These are phyloP conservation scores for Cygnus buccinator DNA, from an alignment of 2,113 vertebrate species.

Conservation along the genomic window DNA sequence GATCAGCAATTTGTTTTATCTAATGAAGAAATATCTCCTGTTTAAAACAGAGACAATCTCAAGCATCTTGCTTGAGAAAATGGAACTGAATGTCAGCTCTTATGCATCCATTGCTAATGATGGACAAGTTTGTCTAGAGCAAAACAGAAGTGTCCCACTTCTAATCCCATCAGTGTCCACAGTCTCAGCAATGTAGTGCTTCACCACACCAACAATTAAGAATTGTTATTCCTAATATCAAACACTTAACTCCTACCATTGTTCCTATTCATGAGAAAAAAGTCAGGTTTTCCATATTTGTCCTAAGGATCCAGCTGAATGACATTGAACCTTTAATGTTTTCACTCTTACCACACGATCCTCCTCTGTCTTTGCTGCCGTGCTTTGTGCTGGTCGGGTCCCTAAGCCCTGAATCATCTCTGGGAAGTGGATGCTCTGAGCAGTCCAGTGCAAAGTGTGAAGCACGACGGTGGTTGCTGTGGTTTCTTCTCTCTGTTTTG, in stretches of 20 bases:
- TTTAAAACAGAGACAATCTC: background rate
- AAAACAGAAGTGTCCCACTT: background rate
- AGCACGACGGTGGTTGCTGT: background rate
- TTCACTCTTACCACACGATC: fast-evolving
- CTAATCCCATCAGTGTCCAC: background rate
- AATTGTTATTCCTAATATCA: background rate
- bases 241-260: background rate
- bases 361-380: background rate
- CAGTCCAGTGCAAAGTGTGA: background rate
- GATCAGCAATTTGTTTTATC: background rate
- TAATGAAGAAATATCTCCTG: background rate
- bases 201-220: no score
- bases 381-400: background rate
- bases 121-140: background rate
- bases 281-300: background rate
- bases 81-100: background rate
- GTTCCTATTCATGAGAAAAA: background rate
- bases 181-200: background rate
- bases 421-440: background rate
- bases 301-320: background rate
- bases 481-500: conserved; percentile 28
- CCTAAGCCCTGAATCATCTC: background rate
- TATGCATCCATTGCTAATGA: background rate
- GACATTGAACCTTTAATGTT: background rate
- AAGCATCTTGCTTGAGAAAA: background rate